These are phyloP conservation scores for Podarcis muralis DNA, from an alignment of 2,113 vertebrate genomes.

Conservation along the genomic window DNA sequence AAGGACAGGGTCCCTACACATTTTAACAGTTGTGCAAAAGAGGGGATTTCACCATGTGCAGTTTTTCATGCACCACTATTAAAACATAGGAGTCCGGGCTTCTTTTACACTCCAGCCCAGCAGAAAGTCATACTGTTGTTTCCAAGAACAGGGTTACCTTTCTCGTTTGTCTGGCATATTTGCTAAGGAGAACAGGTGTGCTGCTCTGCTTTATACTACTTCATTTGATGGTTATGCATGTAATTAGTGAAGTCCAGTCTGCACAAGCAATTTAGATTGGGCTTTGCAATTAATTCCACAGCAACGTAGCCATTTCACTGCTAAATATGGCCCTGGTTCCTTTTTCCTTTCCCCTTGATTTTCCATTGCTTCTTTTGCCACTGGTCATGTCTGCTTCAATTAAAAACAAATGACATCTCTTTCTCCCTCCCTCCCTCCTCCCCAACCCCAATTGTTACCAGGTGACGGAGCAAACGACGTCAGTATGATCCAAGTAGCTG, in stretches of 20 bases:
- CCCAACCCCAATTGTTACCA: conserved; percentile 61
- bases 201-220: background rate
- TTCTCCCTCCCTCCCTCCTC: background rate
- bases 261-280: background rate
- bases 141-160: background rate
- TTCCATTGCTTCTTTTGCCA: conserved; percentile 33
- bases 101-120: background rate
- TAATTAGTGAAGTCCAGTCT: conserved; percentile 3
- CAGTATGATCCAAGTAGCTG: conserved; percentile 99
- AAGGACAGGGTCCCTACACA: background rate
- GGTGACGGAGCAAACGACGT: conserved; percentile 98
- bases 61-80: background rate
- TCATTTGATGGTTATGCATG: conserved; percentile 6
- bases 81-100: background rate
- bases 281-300: conserved; percentile 1
- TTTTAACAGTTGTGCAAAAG: background rate
- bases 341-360: background rate
- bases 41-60: background rate
- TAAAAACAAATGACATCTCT: conserved; percentile 18
- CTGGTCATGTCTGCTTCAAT: conserved; percentile 15
- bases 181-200: background rate
- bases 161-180: background rate
- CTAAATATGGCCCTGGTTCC: background rate
- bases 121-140: background rate
- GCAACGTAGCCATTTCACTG: conserved; percentile 8